Base-by-base conservation (phyloP, 2,797 vertebrate species). In the Neosilurus mollespiculum region DNA sequence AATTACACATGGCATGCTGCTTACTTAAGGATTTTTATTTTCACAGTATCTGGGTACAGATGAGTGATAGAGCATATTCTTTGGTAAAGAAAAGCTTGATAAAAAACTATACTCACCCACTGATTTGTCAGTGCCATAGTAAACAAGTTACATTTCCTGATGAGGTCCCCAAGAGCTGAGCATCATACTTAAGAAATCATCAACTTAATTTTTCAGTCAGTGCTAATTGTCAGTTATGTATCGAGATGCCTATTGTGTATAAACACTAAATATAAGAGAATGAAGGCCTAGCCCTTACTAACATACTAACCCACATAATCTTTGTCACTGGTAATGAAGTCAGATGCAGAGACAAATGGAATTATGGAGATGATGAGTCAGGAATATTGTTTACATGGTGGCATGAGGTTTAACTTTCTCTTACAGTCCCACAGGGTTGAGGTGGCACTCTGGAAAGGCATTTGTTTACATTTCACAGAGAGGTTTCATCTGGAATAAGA, bases 301-400 rank as follows among this genome's bases (percentile, higher is more conserved):
- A 14, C 54, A n/a, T 62, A 49, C 56, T 1, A 54, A 16, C 53
- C 15, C 15, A 54, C 22, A 24, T 9, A 24, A 56, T 61, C 34
- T 58, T 22, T 76, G 11, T 67, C 34, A 16, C 8, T 73, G 67
- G 30, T 58, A 84, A 37, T 73, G 8, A 83, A 71, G 49, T 16
- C 12, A 54, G 56, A 59, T n/a, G 16, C 30, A 43, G 26, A 73
- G 49, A 53, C 18, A 58, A 78, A 56, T 18, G 30, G 20, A 54
- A 43, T 71, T 37, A 11, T 3, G 1, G 14, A 66, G 9, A 49
- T 11, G 10, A 12, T 54, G 24, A 69, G 37, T 65, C n/a, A 43
- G 43, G 65, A 65, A 65, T 76, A 59, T 34, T n/a, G 5, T 54
- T 72, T 54, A 72, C 7, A 72, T 16, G n/a, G 30, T 59, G 54